Evolutionary conservation across 2,888 invertebrate genomes (phyloP).

Genomic region (Glyphotaelius pellucidus): DNA sequence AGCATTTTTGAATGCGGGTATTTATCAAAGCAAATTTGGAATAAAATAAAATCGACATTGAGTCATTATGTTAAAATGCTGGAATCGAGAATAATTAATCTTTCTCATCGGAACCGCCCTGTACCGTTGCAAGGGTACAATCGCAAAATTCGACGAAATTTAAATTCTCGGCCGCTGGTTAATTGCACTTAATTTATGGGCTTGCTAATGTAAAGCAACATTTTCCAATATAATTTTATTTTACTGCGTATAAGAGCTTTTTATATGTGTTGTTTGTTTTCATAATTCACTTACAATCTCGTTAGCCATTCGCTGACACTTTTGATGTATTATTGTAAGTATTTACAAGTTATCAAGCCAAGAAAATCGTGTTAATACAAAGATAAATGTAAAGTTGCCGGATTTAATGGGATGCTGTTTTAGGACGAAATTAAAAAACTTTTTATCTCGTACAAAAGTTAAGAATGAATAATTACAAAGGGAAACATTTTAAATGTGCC

Average conservation of each 20-base stretch:
- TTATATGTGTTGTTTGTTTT: neutral
- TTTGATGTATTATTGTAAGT: neutral
- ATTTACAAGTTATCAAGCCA: conserved; percentile 15
- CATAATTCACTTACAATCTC: conserved; percentile 31
- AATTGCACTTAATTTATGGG: no score
- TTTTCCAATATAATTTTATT: no score
- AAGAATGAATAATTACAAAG: neutral
- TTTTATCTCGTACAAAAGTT: conserved; percentile 29
- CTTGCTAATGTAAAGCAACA: no score
- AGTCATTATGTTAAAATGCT: no score
- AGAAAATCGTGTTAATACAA: conserved; percentile 23
- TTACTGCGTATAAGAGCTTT: neutral
- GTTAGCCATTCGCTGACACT: conserved; percentile 12
- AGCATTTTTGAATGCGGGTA: no score
- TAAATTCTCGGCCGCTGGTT: no score
- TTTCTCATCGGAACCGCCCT: no score
- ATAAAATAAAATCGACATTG: no score
- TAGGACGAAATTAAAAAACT: conserved; percentile 45
- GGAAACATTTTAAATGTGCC: neutral
- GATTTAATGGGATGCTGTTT: conserved; percentile 22
- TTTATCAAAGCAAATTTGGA: no score
- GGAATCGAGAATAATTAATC: no score
- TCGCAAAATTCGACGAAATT: no score
- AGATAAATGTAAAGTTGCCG: conserved; percentile 2
- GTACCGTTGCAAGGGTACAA: no score